A percentile compares a stretch with the other conserved stretches of the same genome.
Conservation (phyloP, 2,797 vertebrate genomes). For the Hydrolagus colliei region DNA sequence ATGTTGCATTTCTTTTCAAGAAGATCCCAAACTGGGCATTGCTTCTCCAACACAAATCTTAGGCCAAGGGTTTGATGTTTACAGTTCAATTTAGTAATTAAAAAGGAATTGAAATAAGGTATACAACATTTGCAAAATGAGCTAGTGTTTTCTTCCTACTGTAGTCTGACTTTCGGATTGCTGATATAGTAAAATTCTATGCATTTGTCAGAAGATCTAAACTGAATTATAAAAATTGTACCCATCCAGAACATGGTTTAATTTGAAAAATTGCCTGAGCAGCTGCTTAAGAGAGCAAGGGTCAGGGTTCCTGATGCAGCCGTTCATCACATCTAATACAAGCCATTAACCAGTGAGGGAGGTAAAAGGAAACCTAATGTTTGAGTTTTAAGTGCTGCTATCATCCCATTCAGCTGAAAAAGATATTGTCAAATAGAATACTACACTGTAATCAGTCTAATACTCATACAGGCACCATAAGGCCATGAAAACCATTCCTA, state of each 20-base stretch:
- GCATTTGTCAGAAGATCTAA: not conserved
- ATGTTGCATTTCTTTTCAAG: too few species aligned
- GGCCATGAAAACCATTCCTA: not conserved
- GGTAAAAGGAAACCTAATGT: not conserved
- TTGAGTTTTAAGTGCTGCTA: not conserved
- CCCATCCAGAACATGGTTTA: not conserved
- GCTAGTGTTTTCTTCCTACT: not conserved
- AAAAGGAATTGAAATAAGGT: not conserved
- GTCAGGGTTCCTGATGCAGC: not conserved
- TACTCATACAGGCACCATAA: not conserved
- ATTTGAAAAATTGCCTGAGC: not conserved
- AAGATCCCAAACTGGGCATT: too few species aligned
- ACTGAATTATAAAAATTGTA: not conserved
- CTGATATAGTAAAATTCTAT: not conserved
- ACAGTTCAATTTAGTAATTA: not conserved
- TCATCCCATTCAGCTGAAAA: not conserved
- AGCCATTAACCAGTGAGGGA: not conserved
- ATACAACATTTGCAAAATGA: not conserved
- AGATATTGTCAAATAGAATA: not conserved
- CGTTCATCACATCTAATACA: not conserved
- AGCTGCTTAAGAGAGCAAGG: not conserved
- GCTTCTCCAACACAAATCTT: too few species aligned
- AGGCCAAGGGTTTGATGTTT: not conserved
- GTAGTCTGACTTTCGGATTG: constrained; percentile 4
- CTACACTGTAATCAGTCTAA: not conserved